Base-by-base conservation (phyloP, 2,797 vertebrate species). In the Neomorphus geoffroyi region DNA sequence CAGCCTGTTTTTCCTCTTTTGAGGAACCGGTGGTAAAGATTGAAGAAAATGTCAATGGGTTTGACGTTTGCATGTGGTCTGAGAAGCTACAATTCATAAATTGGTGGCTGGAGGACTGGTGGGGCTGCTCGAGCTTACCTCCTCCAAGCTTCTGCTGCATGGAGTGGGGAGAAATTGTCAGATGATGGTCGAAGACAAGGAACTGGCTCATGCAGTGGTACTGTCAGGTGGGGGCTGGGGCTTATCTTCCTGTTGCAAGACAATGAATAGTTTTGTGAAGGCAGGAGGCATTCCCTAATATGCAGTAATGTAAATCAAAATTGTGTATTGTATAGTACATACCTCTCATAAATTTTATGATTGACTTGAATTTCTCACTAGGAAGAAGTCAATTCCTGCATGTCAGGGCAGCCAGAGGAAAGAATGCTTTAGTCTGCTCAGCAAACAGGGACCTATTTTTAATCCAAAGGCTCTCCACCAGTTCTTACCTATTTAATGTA, bases 291-390 rank as follows among this genome's bases (percentile, higher is more conserved):
- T 70, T 90, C 26, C 33, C 26, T 48, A 37, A 50, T 71, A 43
- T 61, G 46, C 66, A 70, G 70, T 84, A 64, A 77, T 82, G 85
- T 82, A 73, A 80, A 89, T 53, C 3, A 67, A 87, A 90, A 77
- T 45, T 0, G 0, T 53, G 45, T 57, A 53, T 77, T 53, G 58
- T 45, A 53, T 39, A 37, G 43, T 30, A 28, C 67, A 53, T 48
- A 57, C 39, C 60, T 71, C 48, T 94, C 77, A 95, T 64, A 45
- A 79, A 80, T 92, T 95, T 96, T 88, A 85, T 82, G 80, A 89
- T 43, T 88, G 33, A 45, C 69, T 93, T 57, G 56, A 81, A 57
- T 93, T 95, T 95, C 80, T 86, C 61, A 33, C 67, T 35, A 70
- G 41, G 53, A 84, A 78, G 78, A 93, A 54, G 65, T 87, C 71